Percentiles rank a stretch among this genome's conserved stretches.
Conservation (phyloP, 2,113 vertebrate genomes). For the Motacilla tschutschensis region DNA sequence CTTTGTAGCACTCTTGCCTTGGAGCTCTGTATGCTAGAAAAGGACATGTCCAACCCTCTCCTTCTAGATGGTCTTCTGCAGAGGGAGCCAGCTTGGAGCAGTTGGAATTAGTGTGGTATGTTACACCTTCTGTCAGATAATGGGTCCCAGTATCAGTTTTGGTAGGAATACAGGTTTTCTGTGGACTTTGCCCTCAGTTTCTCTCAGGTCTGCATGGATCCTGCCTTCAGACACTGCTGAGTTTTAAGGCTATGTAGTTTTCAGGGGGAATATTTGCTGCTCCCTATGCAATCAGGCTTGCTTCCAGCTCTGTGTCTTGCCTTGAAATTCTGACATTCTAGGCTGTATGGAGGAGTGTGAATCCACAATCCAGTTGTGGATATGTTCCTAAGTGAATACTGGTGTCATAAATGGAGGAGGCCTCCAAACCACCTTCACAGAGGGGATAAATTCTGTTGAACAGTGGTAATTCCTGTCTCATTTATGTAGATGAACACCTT, state of each 20-base stretch:
- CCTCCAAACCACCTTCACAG: not conserved
- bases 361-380: accelerated
- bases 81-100: not conserved
- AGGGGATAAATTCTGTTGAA: not conserved
- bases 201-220: not conserved
- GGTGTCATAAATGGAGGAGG: not conserved
- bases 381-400: not conserved
- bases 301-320: not conserved
- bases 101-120: not conserved
- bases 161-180: not conserved
- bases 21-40: not conserved
- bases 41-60: not conserved
- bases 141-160: not conserved
- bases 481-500: not conserved
- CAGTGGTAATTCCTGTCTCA: not conserved
- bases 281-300: not conserved
- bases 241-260: not conserved
- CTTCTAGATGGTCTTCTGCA: not conserved
- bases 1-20: not conserved
- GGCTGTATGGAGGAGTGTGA: not conserved
- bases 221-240: not conserved
- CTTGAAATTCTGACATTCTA: not conserved
- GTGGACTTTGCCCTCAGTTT: not conserved
- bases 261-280: not conserved
- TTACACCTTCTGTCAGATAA: not conserved